phyloP scores from a whole-genome alignment of 2,888 invertebrate genomes.

The Diarsia brunnea region DNA sequence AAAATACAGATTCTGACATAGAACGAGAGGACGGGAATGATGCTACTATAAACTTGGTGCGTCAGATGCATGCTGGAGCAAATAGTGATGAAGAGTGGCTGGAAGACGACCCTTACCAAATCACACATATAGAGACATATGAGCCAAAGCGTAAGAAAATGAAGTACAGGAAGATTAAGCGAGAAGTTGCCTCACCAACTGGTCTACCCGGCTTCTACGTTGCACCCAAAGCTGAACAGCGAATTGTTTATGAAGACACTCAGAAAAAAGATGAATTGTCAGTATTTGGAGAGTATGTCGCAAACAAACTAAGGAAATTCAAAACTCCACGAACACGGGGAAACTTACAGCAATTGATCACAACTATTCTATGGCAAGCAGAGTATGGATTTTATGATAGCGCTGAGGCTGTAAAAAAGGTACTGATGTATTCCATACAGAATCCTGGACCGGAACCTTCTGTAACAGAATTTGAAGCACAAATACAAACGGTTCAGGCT shows the following conservation, averaged over 20 bases:
- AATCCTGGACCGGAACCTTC: constrained; percentile 61
- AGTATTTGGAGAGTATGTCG: constrained; percentile 86
- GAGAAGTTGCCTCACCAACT: constrained; percentile 80
- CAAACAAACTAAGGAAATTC: constrained; percentile 85
- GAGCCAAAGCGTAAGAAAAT: constrained; percentile 78
- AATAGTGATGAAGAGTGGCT: constrained; percentile 86
- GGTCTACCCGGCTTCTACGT: constrained; percentile 72
- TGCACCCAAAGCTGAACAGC: constrained; percentile 68
- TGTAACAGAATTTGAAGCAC: constrained; percentile 53
- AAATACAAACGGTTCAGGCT: constrained; percentile 55
- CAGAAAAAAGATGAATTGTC: constrained; percentile 81
- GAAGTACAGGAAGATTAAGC: constrained; percentile 81
- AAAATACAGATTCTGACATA: constrained; percentile 74
- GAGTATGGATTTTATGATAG: constrained; percentile 86
- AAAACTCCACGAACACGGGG: constrained; percentile 79
- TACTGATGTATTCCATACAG: constrained; percentile 79
- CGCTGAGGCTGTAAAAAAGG: constrained; percentile 83
- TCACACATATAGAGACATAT: constrained; percentile 77
- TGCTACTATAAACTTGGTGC: constrained; percentile 78
- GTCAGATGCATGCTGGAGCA: constrained; percentile 79
- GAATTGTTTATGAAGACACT: constrained; percentile 71
- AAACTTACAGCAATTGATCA: constrained; percentile 86
- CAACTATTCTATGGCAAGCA: constrained; percentile 87
- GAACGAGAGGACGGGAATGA: constrained; percentile 76
- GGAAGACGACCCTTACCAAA: constrained; percentile 82